phyloP scores from a whole-genome alignment of 2,797 vertebrate genomes.

The Sebastes flavidus region DNA sequence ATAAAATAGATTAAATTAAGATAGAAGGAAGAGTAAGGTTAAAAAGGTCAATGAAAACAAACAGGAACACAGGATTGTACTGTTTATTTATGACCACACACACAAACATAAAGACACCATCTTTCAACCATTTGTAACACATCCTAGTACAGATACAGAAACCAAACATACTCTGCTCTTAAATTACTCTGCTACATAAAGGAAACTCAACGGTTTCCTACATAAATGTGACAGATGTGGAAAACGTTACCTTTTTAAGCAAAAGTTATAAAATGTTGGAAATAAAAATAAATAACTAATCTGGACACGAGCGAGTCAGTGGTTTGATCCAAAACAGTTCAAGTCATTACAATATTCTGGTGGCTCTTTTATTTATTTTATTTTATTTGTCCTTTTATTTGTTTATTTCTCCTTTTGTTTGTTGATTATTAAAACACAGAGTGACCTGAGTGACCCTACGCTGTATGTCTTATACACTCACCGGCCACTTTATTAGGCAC shows the following conservation, averaged over 20 bases:
- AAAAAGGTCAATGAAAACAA: neutral
- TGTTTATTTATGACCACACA: slow-evolving; percentile 52
- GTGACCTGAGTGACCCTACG: neutral
- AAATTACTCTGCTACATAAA: slow-evolving; percentile 54
- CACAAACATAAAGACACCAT: slow-evolving; percentile 27
- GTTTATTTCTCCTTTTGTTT: neutral
- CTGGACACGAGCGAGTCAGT: slow-evolving; percentile 75
- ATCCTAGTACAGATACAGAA: slow-evolving; percentile 24
- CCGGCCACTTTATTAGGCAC: no score
- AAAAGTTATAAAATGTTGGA: slow-evolving; percentile 23
- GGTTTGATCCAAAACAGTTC: slow-evolving; percentile 85
- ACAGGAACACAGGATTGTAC: neutral
- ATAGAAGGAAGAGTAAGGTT: neutral
- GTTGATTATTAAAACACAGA: slow-evolving; percentile 16
- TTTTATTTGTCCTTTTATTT: neutral
- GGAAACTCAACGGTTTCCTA: slow-evolving; percentile 3
- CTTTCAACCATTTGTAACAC: slow-evolving; percentile 42
- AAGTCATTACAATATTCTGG: slow-evolving; percentile 75
- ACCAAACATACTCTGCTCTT: slow-evolving; percentile 54
- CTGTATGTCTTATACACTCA: neutral
- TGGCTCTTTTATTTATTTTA: slow-evolving; percentile 38
- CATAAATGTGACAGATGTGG: slow-evolving; percentile 29
- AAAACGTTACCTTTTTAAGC: slow-evolving; percentile 19
- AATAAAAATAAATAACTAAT: slow-evolving; percentile 74
- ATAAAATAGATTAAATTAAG: neutral